phyloP scores from a whole-genome alignment of 2,797 vertebrate genomes.

The Argentina silus region DNA sequence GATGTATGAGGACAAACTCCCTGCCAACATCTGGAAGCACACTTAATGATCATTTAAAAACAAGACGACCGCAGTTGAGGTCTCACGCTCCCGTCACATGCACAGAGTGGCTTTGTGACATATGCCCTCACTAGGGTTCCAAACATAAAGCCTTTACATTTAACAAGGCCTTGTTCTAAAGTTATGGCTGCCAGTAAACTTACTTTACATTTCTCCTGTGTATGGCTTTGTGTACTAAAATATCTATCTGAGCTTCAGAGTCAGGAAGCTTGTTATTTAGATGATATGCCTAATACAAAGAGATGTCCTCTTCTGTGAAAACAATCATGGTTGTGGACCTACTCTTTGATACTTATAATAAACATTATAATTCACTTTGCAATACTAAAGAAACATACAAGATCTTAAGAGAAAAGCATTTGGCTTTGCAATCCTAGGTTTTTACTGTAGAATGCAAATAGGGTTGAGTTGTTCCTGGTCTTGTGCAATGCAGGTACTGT shows the following conservation, averaged over 20 bases:
- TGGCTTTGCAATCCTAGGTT: neutral
- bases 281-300: too few relatives aligned
- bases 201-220: slow-evolving; percentile 56
- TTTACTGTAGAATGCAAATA: neutral
- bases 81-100: slow-evolving; percentile 58
- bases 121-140: slow-evolving; percentile 47
- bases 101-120: slow-evolving; percentile 51
- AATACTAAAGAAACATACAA: neutral
- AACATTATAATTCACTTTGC: neutral
- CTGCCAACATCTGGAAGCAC: slow-evolving; percentile 76
- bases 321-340: neutral
- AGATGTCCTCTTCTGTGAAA: too few relatives aligned
- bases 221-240: slow-evolving; percentile 51
- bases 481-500: slow-evolving; percentile 22
- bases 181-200: slow-evolving; percentile 65
- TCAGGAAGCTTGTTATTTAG: neutral
- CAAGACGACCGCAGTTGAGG: slow-evolving; percentile 58
- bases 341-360: neutral
- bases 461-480: neutral
- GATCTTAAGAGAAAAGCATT: neutral
- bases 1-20: slow-evolving; percentile 59
- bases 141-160: slow-evolving; percentile 63
- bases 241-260: slow-evolving; percentile 1
- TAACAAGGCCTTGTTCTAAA: slow-evolving; percentile 67
- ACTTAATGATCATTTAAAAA: slow-evolving; percentile 75